phyloP scores from a whole-genome alignment of 2,888 invertebrate genomes.

The Leptopilina drosophilae region DNA sequence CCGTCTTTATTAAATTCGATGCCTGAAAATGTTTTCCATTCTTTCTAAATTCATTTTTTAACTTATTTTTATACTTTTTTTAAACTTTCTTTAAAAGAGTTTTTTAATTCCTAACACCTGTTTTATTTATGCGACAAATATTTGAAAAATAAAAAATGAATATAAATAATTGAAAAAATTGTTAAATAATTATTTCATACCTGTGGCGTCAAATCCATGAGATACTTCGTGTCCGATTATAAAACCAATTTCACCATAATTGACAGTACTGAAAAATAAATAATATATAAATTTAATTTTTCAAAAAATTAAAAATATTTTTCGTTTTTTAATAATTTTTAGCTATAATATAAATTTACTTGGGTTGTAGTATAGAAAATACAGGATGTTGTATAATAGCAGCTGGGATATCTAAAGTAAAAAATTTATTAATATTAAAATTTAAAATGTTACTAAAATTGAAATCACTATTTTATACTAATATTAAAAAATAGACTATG shows the following conservation, averaged over 20 bases:
- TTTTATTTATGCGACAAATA: too few relatives aligned
- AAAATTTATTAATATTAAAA: background rate
- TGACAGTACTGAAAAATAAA: background rate
- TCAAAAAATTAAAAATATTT: background rate
- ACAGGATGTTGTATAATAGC: background rate
- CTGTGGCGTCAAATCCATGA: background rate
- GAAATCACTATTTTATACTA: background rate
- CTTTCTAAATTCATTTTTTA: background rate
- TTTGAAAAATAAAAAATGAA: too few relatives aligned
- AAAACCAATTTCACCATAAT: constrained; percentile 4
- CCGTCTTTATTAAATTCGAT: background rate
- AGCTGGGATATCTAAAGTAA: background rate
- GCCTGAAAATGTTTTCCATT: background rate
- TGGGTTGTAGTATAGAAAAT: constrained; percentile 1
- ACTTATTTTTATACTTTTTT: too few relatives aligned
- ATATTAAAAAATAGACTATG: background rate
- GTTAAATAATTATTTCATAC: background rate
- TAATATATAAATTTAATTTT: background rate
- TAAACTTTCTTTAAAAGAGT: too few relatives aligned
- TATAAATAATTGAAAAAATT: too few relatives aligned
- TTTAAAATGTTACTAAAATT: too few relatives aligned
- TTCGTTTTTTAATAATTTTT: background rate
- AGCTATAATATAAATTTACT: background rate
- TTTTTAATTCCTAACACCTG: too few relatives aligned
- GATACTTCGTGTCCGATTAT: constrained; percentile 5